Percentiles rank a stretch among this genome's conserved stretches.
These are phyloP conservation scores for Dryobota labecula DNA, from an alignment of 2,888 invertebrate species.

Conservation along the genomic window DNA sequence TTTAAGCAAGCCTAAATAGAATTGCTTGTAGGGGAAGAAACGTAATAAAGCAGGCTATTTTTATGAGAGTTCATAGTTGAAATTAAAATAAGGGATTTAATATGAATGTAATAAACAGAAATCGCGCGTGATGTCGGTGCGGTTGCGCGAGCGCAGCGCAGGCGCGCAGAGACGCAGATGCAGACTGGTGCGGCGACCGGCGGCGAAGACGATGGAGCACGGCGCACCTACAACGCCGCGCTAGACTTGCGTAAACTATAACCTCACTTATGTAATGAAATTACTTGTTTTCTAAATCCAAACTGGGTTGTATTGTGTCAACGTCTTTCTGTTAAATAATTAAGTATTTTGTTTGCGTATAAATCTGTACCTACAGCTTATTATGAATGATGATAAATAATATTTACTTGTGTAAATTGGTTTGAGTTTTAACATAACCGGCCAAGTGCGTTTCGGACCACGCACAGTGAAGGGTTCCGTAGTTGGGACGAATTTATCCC, in stretches of 20 bases:
- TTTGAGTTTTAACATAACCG: no score
- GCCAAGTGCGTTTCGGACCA: no score
- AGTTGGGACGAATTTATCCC: no score
- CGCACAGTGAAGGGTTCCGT: no score
- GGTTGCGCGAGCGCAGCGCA: constrained; percentile 63
- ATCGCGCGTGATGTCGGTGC: constrained; percentile 32
- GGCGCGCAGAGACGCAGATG: constrained; percentile 58
- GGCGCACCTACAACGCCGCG: constrained; percentile 56
- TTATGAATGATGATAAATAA: no score
- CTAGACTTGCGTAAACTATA: constrained; percentile 81
- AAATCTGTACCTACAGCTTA: constrained; percentile 1
- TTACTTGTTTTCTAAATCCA: constrained; percentile 75
- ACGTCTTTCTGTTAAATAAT: constrained; percentile 45
- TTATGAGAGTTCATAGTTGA: neutral
- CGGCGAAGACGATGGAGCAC: constrained; percentile 57
- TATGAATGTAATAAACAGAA: neutral
- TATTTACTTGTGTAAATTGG: no score
- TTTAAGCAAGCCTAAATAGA: neutral
- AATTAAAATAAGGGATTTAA: neutral
- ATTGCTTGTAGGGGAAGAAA: neutral
- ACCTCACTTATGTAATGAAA: constrained; percentile 85
- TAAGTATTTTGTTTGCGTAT: constrained; percentile 15
- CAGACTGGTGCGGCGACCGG: constrained; percentile 47
- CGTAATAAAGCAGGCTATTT: neutral
- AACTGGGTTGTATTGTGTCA: constrained; percentile 73